These are phyloP conservation scores for Leucophenga maculata DNA, from an alignment of 2,888 invertebrate species.

Conservation along the genomic window DNA sequence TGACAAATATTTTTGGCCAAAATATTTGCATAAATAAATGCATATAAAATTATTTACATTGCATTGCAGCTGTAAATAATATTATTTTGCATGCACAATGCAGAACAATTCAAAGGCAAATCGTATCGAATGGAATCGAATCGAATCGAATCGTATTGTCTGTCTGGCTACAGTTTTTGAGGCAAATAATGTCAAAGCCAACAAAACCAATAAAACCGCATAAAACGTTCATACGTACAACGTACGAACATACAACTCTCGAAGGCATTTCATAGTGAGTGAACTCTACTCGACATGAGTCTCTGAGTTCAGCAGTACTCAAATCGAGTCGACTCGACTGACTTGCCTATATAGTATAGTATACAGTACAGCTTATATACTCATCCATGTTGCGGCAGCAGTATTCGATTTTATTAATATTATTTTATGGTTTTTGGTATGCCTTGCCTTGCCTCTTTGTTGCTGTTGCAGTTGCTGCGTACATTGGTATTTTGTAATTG, in stretches of 20 bases:
- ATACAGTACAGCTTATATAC: not conserved
- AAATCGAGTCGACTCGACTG: not conserved
- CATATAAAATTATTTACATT: conserved; percentile 13
- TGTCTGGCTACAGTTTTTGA: not conserved
- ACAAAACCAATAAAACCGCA: conserved; percentile 26
- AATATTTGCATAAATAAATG: not conserved
- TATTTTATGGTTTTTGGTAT: not conserved
- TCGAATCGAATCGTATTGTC: not conserved
- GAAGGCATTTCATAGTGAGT: conserved; percentile 8
- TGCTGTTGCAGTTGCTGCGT: not conserved
- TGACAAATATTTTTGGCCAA: not conserved
- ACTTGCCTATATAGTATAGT: not conserved
- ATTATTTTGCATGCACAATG: not conserved
- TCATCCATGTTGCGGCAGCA: not conserved
- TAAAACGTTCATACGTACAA: no score
- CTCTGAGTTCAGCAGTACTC: no score
- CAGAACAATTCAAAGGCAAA: not conserved
- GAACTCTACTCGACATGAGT: not conserved
- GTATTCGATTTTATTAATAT: not conserved
- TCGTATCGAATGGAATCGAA: not conserved
- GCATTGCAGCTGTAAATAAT: not conserved
- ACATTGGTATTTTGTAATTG: conserved; percentile 44
- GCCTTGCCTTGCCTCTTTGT: not conserved
- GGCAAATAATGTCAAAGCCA: not conserved
- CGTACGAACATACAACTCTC: conserved; percentile 8